Evolutionary conservation across 2,888 invertebrate genomes (phyloP).

Genomic region (Pristionchus mayeri): DNA sequence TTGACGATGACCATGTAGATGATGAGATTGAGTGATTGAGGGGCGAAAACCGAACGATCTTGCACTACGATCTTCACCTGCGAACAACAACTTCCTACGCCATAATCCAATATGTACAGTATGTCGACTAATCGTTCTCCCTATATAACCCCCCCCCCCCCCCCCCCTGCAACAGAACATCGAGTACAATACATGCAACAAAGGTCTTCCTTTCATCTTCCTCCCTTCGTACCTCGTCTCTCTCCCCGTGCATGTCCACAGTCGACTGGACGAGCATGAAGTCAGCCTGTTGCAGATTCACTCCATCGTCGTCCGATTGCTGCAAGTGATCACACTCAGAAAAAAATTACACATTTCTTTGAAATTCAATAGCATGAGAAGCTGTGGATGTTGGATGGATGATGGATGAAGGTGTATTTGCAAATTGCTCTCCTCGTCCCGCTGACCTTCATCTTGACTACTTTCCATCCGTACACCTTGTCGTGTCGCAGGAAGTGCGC

Average conservation of each 20-base stretch:
- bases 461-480: slow-evolving; percentile 83
- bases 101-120: too few species aligned
- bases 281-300: neutral
- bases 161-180: neutral
- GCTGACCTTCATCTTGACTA: slow-evolving; percentile 81
- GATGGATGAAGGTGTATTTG: neutral
- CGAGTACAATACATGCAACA: too few species aligned
- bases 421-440: neutral
- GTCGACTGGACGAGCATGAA: slow-evolving; percentile 46
- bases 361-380: neutral
- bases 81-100: too few species aligned
- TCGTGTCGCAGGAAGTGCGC: slow-evolving; percentile 83
- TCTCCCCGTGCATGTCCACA: slow-evolving; percentile 21
- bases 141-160: too few species aligned
- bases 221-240: slow-evolving; percentile 32
- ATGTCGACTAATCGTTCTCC: too few species aligned
- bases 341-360: neutral
- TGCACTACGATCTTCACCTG: slow-evolving; percentile 56
- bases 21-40: slow-evolving; percentile 36
- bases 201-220: too few species aligned
- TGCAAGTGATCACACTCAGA: too few species aligned
- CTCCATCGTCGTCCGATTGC: slow-evolving; percentile 49
- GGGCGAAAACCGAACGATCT: slow-evolving; percentile 49
- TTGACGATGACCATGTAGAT: slow-evolving; percentile 52
- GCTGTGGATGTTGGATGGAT: too few species aligned